These are phyloP conservation scores for Melipona bicolor DNA, from an alignment of 2,888 invertebrate species.

Conservation along the genomic window DNA sequence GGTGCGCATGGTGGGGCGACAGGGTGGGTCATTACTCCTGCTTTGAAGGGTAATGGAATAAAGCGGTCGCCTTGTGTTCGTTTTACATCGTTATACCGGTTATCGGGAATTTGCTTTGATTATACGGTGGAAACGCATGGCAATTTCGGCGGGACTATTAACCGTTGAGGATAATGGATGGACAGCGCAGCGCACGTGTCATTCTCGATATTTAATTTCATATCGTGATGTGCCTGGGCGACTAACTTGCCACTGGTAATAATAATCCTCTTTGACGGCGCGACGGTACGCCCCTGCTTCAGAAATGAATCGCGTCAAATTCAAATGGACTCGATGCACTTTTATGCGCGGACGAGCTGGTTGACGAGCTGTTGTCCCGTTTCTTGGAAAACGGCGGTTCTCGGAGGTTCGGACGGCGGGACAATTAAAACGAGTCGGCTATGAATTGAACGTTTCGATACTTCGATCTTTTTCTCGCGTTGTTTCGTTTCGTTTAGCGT, in stretches of 20 bases:
- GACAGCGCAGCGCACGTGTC: slow-evolving; percentile 9
- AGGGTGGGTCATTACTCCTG: slow-evolving; percentile 55
- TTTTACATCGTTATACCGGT: slow-evolving; percentile 62
- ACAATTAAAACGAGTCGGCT: too few relatives aligned
- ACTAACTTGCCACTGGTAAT: slow-evolving; percentile 16
- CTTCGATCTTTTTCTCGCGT: too few relatives aligned
- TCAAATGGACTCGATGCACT: not conserved
- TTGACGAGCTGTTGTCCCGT: not conserved
- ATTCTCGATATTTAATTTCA: slow-evolving; percentile 50
- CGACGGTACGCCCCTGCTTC: not conserved
- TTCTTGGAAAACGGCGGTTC: not conserved
- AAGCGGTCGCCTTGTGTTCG: slow-evolving; percentile 54
- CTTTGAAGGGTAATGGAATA: slow-evolving; percentile 62
- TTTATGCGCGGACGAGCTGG: not conserved
- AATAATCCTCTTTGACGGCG: slow-evolving; percentile 23
- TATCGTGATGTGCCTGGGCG: slow-evolving; percentile 13
- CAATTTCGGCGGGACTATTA: slow-evolving; percentile 43
- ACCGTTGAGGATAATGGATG: slow-evolving; percentile 38
- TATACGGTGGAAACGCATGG: slow-evolving; percentile 45
- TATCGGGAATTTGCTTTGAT: slow-evolving; percentile 60
- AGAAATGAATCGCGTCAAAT: slow-evolving; percentile 3
- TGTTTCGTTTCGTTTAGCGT: too few relatives aligned
- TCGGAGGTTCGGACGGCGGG: too few relatives aligned
- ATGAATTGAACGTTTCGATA: too few relatives aligned
- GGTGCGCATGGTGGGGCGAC: not conserved